Base-by-base conservation (phyloP, 2,888 invertebrate genomes). In the Cephus sareptanus region DNA sequence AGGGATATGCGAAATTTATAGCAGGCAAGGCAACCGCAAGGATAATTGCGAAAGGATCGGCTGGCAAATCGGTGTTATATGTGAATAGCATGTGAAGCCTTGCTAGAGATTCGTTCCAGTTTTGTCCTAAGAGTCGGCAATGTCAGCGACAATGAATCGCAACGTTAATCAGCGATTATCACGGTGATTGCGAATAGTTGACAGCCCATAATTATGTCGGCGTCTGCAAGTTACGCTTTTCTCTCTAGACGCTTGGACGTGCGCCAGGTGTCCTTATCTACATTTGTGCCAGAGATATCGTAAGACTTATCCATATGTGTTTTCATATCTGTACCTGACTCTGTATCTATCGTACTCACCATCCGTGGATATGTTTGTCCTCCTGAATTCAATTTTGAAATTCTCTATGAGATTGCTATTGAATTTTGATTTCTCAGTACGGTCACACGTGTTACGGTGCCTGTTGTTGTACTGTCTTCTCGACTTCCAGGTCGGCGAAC, bases 371-470 rank as follows among this genome's bases (percentile, higher is more conserved):
- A 88, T 87, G 73, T 91, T 91, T 11, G 86, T 88, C 77, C 92
- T 86, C 56, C 89, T 89, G 85, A 94, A 96, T 91, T 98, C 98
- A 37, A 95, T 95, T 84, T 95, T 95, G 90, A 98, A 98, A 79
- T 96, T 96, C 85, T 96, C 95, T 84, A 98, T 95, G 74, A 98
- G 93, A 89, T 98, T 97, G 31, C 93, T 94, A 90, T 97, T 98
- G 92, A 98, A 98, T 77, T 94, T 93, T 12, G 94, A 94, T 81
- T 96, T 95, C 89, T 98, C 98, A 0, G 93, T 92, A 77, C 95
- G 93, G 78, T 94, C 95, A 90, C 98, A 98, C 9, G 86, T 89
- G 79, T 89, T 89, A 33, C 90, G 83, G 69, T 90, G 91, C 70
- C 89, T 81, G 71, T 86, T 89, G 80, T 80, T 85, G 80, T 89